These are phyloP conservation scores for Coremacera marginata DNA, from an alignment of 2,888 invertebrate genomes.

Conservation along the genomic window DNA sequence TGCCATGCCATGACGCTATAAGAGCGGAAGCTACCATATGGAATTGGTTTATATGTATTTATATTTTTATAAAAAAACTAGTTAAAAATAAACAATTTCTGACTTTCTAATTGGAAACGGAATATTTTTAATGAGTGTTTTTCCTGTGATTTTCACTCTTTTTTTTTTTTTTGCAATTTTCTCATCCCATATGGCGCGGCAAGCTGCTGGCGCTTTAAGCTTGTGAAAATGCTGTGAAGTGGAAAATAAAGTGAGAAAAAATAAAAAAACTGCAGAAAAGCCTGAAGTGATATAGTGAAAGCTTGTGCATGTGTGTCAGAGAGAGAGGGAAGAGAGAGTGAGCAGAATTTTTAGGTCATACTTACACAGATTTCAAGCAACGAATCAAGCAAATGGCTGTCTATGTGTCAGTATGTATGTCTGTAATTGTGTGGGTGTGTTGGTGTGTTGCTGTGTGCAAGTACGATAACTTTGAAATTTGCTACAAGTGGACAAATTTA, in stretches of 20 bases:
- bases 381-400: not conserved
- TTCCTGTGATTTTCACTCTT: conserved; percentile 5
- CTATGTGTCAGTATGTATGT: not conserved
- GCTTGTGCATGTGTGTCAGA: not conserved
- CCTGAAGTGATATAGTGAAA: not conserved
- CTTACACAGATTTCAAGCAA: not conserved
- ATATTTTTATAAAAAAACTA: not conserved
- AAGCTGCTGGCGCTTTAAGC: not conserved
- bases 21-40: not conserved
- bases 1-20: not conserved
- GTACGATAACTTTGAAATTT: not conserved
- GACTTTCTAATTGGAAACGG: conserved; percentile 41
- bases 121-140: conserved; percentile 43
- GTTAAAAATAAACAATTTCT: conserved; percentile 11
- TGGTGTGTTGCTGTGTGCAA: not conserved
- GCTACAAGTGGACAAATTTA: not conserved
- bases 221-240: not conserved
- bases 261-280: not conserved
- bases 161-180: not conserved
- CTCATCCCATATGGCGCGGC: not conserved
- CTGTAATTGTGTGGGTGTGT: not conserved
- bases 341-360: not conserved
- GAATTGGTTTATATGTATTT: too few species aligned
- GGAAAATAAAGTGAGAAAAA: not conserved
- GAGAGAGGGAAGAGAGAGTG: not conserved